Percentiles rank a stretch among this genome's conserved stretches.
Conservation (phyloP, 2,888 invertebrate genomes). For the Tenthredo scrophulariae region DNA sequence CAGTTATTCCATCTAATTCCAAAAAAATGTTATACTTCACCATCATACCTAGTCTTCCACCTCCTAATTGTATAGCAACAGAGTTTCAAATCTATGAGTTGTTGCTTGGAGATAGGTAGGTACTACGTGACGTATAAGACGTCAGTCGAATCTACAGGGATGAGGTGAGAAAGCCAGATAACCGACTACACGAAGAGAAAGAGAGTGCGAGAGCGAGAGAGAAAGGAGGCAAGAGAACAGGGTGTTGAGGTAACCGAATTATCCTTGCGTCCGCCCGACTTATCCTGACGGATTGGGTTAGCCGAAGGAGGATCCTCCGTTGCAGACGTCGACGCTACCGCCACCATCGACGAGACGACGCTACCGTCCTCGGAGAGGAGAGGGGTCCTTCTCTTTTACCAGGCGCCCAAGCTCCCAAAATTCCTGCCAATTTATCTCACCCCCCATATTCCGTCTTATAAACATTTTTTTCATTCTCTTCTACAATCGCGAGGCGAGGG, state of each 20-base stretch:
- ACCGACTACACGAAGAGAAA: conserved; percentile 6
- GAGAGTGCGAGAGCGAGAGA: not conserved
- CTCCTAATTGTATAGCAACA: not conserved
- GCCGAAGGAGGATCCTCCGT: conserved; percentile 54
- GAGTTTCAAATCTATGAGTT: not conserved
- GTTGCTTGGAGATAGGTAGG: not conserved
- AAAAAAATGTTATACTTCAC: not conserved
- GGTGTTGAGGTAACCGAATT: conserved; percentile 63
- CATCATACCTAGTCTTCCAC: not conserved
- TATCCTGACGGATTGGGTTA: conserved; percentile 68
- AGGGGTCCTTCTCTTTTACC: conserved; percentile 3
- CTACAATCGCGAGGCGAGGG: not conserved
- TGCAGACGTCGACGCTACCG: not conserved
- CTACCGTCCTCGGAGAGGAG: not conserved
- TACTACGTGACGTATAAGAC: conserved; percentile 7
- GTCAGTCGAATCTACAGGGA: not conserved
- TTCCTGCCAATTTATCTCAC: conserved; percentile 49
- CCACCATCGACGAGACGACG: not conserved
- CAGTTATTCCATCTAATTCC: not conserved
- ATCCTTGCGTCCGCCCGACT: conserved; percentile 65
- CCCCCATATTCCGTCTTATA: not conserved
- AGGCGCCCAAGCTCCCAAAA: not conserved
- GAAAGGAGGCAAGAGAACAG: conserved; percentile 21
- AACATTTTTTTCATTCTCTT: not conserved
- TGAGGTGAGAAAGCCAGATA: not conserved